Evolutionary conservation across 2,113 vertebrate species (phyloP).

Genomic region (Triplophysa siluroides): DNA sequence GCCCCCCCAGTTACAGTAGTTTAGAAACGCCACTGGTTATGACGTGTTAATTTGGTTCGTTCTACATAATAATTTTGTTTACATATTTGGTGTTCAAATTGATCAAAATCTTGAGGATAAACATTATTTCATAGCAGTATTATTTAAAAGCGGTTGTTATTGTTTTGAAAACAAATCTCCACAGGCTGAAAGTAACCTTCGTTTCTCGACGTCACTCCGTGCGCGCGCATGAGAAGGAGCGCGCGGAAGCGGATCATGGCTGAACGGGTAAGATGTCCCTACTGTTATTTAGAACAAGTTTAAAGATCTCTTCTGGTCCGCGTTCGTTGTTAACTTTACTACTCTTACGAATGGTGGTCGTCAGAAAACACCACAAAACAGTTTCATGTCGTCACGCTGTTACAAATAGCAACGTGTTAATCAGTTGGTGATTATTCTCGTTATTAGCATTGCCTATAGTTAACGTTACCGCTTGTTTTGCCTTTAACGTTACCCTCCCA

Average conservation of each 20-base stretch:
- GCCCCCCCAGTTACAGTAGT: no score
- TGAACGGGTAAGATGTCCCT: conserved; percentile 60
- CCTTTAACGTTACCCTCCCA: no score
- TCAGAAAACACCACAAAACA: not conserved
- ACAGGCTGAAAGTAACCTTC: not conserved
- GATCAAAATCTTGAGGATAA: not conserved
- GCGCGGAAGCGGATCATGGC: conserved; percentile 55
- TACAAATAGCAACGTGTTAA: not conserved
- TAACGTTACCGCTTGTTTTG: no score
- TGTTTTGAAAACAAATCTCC: no score
- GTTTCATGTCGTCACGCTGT: not conserved
- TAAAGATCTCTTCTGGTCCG: not conserved
- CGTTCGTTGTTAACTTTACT: not conserved
- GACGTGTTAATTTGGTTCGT: no score
- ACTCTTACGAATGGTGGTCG: not conserved
- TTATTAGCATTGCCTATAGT: no score
- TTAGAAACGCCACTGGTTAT: no score
- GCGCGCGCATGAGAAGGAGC: not conserved
- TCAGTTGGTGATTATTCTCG: not conserved
- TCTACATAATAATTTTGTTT: not conserved
- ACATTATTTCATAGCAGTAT: not conserved
- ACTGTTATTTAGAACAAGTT: not conserved
- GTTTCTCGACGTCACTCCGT: not conserved
- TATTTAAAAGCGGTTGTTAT: no score
- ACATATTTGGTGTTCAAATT: not conserved